phyloP scores from a whole-genome alignment of 2,113 vertebrate genomes.

The Boleophthalmus pectinirostris region DNA sequence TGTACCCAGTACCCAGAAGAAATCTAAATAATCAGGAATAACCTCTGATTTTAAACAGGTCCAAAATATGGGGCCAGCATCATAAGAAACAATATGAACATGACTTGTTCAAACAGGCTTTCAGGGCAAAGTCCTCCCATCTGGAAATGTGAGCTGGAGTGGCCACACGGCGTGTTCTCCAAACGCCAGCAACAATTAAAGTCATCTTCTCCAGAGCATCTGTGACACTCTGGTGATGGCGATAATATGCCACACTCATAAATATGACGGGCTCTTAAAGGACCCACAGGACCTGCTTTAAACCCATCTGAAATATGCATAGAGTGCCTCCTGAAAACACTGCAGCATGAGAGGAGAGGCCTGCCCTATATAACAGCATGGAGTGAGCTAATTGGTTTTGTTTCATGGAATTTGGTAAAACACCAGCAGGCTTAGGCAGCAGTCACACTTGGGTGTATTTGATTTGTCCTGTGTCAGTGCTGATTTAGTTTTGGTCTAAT shows the following conservation, averaged over 20 bases:
- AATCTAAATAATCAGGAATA: no score
- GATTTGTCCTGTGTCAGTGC: neutral
- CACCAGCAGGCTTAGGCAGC: no score
- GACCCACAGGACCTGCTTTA: slow-evolving; percentile 65
- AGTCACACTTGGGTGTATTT: no score
- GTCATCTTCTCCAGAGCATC: slow-evolving; percentile 44
- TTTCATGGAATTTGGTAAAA: neutral
- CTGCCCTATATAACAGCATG: slow-evolving; percentile 34
- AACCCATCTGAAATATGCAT: slow-evolving; percentile 72
- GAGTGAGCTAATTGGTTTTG: slow-evolving; percentile 18
- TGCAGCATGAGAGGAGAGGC: slow-evolving; percentile 16
- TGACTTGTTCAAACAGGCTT: neutral
- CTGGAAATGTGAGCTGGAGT: slow-evolving; percentile 12
- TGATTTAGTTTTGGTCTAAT: neutral
- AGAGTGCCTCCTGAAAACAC: slow-evolving; percentile 24
- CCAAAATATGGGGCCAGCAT: neutral
- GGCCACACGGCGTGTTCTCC: slow-evolving; percentile 29
- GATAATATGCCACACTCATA: slow-evolving; percentile 66
- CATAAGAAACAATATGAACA: neutral
- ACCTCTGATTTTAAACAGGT: no score
- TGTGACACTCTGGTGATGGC: slow-evolving; percentile 63
- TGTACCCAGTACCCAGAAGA: neutral
- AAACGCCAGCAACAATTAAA: slow-evolving; percentile 56
- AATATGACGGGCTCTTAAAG: slow-evolving; percentile 69
- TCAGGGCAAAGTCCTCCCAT: neutral